Base-by-base conservation (phyloP, 2,797 vertebrate species). In the Vespertilio murinus region DNA sequence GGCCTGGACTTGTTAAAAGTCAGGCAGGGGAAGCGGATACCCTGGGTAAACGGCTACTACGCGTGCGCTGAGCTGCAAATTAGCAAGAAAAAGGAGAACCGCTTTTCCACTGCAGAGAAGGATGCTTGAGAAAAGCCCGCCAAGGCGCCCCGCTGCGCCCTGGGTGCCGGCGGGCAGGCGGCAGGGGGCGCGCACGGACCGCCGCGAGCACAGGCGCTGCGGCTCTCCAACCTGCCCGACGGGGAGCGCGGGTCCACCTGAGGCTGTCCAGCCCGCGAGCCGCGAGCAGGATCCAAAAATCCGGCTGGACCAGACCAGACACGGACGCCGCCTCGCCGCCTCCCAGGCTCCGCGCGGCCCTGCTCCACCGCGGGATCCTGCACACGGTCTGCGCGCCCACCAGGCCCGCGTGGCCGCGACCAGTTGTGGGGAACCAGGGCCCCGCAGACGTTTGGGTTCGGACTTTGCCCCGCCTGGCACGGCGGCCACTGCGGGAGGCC, bases 131-230 rank as follows among this genome's bases (percentile, higher is more conserved):
- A 42, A n/a, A 25, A 30, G 13, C 18, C 9, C 2, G 2, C 52
- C n/a, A 8, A 0, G 17, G 13, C 38, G 10, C 4, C n/a, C 84
- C 35, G 16, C n/a, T 0, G 59, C 8, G 2, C 10, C 16, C 2
- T 6, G 22, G 6, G 20, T 3, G 5, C 20, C 2, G 33, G 65
- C 42, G 35, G 65, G 2, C 96, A 6, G 65, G 2, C 96, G 8
- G 79, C 91, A 97, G 96, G 30, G 96, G 95, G 96, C 93, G 93
- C 95, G 1, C 80, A 13, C 61, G 61, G 47, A 42, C 77, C 79
- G 49, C 49, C 8, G 6, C 6, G 40, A 14, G 28, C 9, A 28
- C 40, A 28, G 25, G 22, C 22, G 10, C 22, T 17, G 54, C 54
- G 9, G 22, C 9, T 28, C 56, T 14, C 38, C 4, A 8, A 38